These are phyloP conservation scores for Tenualosa thibaudeaui DNA, from an alignment of 2,797 vertebrate genomes.

Conservation along the genomic window DNA sequence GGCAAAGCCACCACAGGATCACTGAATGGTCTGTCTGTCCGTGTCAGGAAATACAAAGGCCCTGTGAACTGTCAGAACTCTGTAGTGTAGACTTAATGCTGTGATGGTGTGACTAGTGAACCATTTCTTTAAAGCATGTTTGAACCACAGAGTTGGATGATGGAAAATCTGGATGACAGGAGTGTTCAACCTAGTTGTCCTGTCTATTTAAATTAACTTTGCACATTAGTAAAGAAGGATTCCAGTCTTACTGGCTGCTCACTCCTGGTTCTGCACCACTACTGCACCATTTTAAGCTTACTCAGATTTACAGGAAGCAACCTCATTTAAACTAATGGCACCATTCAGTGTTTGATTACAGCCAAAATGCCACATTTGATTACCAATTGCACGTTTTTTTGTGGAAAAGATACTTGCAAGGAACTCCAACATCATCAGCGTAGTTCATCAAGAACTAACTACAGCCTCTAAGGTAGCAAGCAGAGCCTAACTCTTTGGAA, in stretches of 20 bases:
- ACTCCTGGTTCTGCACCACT: too few species aligned
- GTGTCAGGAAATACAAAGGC: background rate
- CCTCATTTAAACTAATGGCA: background rate
- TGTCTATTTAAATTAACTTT: background rate
- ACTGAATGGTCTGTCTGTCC: background rate
- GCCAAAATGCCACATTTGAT: too few species aligned
- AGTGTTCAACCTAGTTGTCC: background rate
- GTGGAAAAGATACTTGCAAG: too few species aligned
- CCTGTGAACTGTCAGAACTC: background rate
- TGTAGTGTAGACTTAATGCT: background rate
- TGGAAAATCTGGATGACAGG: background rate
- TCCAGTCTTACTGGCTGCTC: too few species aligned
- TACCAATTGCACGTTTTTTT: too few species aligned
- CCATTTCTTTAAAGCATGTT: background rate
- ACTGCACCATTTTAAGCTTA: background rate
- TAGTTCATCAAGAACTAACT: too few species aligned
- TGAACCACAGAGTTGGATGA: background rate
- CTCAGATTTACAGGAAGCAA: background rate
- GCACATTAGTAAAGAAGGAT: background rate
- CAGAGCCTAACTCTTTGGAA: background rate
- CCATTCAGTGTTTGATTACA: background rate
- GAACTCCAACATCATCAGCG: too few species aligned
- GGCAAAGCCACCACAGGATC: background rate
- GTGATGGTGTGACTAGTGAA: background rate
- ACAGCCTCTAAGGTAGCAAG: too few species aligned